These are phyloP conservation scores for Pissodes strobi DNA, from an alignment of 1,140 invertebrate species.

Conservation along the genomic window DNA sequence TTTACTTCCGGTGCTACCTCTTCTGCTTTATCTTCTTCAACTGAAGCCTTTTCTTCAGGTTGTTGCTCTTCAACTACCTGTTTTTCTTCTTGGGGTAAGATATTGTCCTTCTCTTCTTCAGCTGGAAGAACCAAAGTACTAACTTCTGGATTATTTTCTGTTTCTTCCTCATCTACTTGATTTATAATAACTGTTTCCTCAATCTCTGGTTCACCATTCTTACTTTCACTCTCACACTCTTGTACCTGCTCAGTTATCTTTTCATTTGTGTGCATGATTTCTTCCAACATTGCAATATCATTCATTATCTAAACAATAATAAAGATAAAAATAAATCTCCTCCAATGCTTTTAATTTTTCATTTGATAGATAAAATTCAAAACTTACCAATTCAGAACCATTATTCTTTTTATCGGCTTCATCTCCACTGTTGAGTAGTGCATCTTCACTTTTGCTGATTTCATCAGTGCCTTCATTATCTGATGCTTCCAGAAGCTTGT, in stretches of 20 bases:
- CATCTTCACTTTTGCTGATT: constrained; percentile 2
- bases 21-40: too few species aligned
- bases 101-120: neutral
- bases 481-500: constrained; percentile 17
- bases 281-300: constrained; percentile 27
- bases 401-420: constrained; percentile 8
- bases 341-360: too few species aligned
- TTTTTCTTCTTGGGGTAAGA: neutral
- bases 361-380: neutral
- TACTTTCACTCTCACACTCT: neutral
- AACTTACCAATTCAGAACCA: neutral
- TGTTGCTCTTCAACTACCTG: too few species aligned
- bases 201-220: neutral
- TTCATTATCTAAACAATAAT: constrained; percentile 15
- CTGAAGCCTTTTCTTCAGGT: too few species aligned
- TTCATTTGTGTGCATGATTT: constrained; percentile 2
- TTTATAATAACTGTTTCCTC: neutral
- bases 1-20: too few species aligned
- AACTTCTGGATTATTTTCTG: neutral
- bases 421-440: constrained; percentile 2
- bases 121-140: neutral
- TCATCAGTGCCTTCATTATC: constrained; percentile 20
- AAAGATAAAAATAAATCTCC: neutral
- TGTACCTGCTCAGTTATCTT: neutral
- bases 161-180: constrained; percentile 7